Conservation (phyloP, 2,797 vertebrate species). For the Hybognathus amarus region DNA sequence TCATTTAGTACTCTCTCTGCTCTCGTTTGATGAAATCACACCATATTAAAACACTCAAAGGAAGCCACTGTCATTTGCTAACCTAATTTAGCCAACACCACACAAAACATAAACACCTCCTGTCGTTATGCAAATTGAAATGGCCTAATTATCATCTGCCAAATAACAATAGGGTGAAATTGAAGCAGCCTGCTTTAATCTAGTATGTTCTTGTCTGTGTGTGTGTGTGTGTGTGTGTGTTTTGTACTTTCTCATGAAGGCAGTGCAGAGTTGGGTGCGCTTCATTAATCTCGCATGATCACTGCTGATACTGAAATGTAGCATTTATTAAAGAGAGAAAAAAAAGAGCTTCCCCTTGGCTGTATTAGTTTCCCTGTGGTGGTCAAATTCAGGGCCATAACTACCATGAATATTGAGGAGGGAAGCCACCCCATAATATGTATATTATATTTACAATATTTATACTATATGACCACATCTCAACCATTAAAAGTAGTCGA, state of each 20-base stretch:
- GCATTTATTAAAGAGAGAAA: slow-evolving; percentile 14
- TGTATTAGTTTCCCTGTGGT: neutral
- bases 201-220: neutral
- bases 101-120: slow-evolving; percentile 45
- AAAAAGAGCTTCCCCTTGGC: neutral
- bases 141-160: slow-evolving; percentile 68
- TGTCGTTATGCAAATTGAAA: slow-evolving; percentile 62
- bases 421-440: neutral
- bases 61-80: slow-evolving; percentile 56
- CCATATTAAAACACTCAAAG: slow-evolving; percentile 64
- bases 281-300: slow-evolving; percentile 34
- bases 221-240: slow-evolving; percentile 13
- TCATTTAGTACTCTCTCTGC: slow-evolving; percentile 56
- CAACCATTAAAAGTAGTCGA: too few species aligned
- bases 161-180: slow-evolving; percentile 51
- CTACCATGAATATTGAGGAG: neutral
- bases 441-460: neutral
- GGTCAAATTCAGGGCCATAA: neutral
- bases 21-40: slow-evolving; percentile 73
- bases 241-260: slow-evolving; percentile 15
- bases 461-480: too few species aligned
- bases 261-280: neutral
- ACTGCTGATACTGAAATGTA: slow-evolving; percentile 12
- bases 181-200: slow-evolving; percentile 36
- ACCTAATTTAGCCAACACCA: slow-evolving; percentile 60